Evolutionary conservation across 2,888 invertebrate species (phyloP), one percentile per base, ranked within the genome.

Genomic region (Urechis unicinctus): DNA sequence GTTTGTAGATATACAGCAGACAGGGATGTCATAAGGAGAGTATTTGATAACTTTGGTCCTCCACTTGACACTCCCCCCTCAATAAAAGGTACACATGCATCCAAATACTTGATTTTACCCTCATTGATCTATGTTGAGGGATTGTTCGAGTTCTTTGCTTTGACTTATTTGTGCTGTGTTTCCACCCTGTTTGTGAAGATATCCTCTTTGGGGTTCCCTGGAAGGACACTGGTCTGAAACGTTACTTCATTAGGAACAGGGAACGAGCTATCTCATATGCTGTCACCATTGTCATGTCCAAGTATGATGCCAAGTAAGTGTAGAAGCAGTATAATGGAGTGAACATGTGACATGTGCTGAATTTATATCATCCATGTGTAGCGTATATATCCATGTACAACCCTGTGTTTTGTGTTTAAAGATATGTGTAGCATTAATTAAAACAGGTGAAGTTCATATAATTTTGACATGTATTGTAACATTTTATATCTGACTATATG

Each of bases 151-250:
- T 36, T 36, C 9, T 13, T 36, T 9, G 17, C 9, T 36, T 13
- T 36, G 36, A 36, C 17, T 9, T 36, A 17, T 36, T 36, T 36
- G 36, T 13, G 9, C 17, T 36, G 17, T 36, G 29, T 28, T n/a
- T 42, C 13, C 28, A 17, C 25, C 5, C 45, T 29, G 48, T 25
- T 50, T 41, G 21, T 31, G 5, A 61, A 77, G 95, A 96, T 80
- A 86, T 96, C 82, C 82, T 93, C 13, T 92, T 96, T 76, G 96
- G 96, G 3, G 85, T 96, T 83, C 88, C 87, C 62, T 84, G 94
- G 69, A 86, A 88, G 64, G 91, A 93, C 72, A 88, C 92, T 0
- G 95, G 95, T 2, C 84, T 95, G 56, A 91, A 91, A 74, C 82
- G 90, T 42, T 91, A 91, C 78, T 92, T 91, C 0, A 80, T 92